Percentiles rank a stretch among this genome's conserved stretches.
Evolutionary conservation across 1,140 invertebrate genomes (phyloP).

Genomic region (Drosophila azteca): DNA sequence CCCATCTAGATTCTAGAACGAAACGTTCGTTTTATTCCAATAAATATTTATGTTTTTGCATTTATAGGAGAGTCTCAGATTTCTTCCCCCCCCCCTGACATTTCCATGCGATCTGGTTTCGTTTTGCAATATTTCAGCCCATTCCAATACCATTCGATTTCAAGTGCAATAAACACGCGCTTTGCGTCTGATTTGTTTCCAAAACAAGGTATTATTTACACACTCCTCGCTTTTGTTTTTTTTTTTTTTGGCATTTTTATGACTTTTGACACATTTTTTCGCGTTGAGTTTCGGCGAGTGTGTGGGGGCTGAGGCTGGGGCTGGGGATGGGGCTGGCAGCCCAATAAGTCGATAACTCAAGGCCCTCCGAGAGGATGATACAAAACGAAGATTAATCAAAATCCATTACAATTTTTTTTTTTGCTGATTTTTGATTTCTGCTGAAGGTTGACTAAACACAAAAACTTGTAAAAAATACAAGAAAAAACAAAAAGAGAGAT

Average conservation of each 20-base stretch:
- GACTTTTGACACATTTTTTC: constrained; percentile 39
- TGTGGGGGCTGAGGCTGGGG: constrained; percentile 45
- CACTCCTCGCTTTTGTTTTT: constrained; percentile 15
- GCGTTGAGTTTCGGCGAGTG: constrained; percentile 3
- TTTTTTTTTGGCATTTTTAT: constrained; percentile 9
- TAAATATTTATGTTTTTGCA: constrained; percentile 43
- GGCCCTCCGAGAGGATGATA: constrained; percentile 52
- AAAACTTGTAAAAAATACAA: constrained; percentile 48
- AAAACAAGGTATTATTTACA: constrained; percentile 40
- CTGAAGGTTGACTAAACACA: constrained; percentile 62
- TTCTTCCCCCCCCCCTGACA: constrained; percentile 36
- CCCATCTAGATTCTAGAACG: constrained; percentile 1
- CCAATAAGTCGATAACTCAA: constrained; percentile 70
- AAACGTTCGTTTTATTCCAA: constrained; percentile 24
- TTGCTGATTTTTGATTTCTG: constrained; percentile 20
- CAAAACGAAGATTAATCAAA: constrained; percentile 54
- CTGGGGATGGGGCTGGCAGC: constrained; percentile 17
- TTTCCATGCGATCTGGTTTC: constrained; percentile 16
- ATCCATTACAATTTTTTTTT: constrained; percentile 56
- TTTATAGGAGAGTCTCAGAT: constrained; percentile 18
- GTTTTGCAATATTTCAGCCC: too few species aligned
- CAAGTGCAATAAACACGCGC: constrained; percentile 36
- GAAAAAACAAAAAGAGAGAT: constrained; percentile 23
- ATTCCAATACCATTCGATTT: neutral
- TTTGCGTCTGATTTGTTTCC: constrained; percentile 10